Base-by-base conservation (phyloP, 2,113 vertebrate species). In the Astatoreochromis straeleni region DNA sequence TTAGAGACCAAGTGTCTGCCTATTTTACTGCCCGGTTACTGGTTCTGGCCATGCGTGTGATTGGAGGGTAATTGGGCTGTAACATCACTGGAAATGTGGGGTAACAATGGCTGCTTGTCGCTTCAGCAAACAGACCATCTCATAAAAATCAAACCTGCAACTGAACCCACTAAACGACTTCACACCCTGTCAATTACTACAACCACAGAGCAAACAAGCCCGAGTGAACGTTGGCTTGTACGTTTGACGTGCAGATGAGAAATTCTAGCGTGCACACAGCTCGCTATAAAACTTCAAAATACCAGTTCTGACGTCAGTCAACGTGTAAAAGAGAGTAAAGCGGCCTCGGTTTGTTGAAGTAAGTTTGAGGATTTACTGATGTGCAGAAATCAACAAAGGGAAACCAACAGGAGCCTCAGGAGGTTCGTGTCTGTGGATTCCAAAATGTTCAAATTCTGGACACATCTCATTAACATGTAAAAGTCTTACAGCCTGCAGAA, bases 21-120 rank as follows among this genome's bases (percentile, higher is more conserved):
- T 60, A 73, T 90, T 85, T 87, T 38, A 3, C 57, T 58, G 38
- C n/a, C 70, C 31, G 7, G 54, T 84, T 38, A 60, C 68, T 73
- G 85, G 26, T 80, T 85, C 83, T 58, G 87, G 31, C 33, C 89
- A 90, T 83, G 85, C 87, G 1, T 90, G 85, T 91, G 90, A 95
- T 91, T 92, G 87, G 51, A 88, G 84, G 79, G 49, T 90, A 92
- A 93, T 88, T 91, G 90, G 82, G 85, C 58, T 82, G 11, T 42
- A 85, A 91, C 91, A 84, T 91, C 79, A 65, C 82, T 85, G 89
- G 75, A 86, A 87, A 85, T 26, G 38, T 82, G 54, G 38, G 54
- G 83, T 55, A 89, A 93, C 91, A 89, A 91, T 87, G 85, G 84
- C 83, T 57, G 81, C 83, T 85, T 91, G 89, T 92, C 33, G 5